These are phyloP conservation scores for Zenarchopterus dispar DNA, from an alignment of 2,797 vertebrate genomes.

Conservation along the genomic window DNA sequence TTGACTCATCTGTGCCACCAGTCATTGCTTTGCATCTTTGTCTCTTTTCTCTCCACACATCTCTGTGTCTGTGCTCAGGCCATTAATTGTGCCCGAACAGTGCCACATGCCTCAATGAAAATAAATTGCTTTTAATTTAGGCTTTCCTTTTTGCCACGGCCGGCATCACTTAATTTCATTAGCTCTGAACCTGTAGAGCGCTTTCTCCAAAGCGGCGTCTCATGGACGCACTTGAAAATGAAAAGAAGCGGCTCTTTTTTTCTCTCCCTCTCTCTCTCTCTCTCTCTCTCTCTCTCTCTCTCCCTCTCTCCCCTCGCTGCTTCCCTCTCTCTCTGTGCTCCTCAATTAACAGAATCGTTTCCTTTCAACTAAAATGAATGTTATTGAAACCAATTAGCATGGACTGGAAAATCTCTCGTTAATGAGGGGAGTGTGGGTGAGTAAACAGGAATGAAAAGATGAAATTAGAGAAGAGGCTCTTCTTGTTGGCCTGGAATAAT, in stretches of 20 bases:
- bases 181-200: slow-evolving; percentile 96
- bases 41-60: slow-evolving; percentile 48
- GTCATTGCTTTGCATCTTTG: slow-evolving; percentile 67
- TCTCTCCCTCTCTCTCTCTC: neutral
- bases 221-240: slow-evolving; percentile 95
- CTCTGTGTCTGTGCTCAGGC: slow-evolving; percentile 71
- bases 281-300: slow-evolving; percentile 32
- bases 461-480: slow-evolving; percentile 99
- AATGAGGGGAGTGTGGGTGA: slow-evolving; percentile 99
- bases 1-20: slow-evolving; percentile 64
- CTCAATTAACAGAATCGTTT: slow-evolving; percentile 99
- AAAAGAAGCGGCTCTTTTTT: slow-evolving; percentile 84
- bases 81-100: slow-evolving; percentile 93
- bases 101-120: slow-evolving; percentile 96
- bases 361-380: slow-evolving; percentile 99
- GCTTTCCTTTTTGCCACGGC: slow-evolving; percentile 88
- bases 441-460: slow-evolving; percentile 99
- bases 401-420: slow-evolving; percentile 99
- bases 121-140: slow-evolving; percentile 99
- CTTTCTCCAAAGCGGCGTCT: slow-evolving; percentile 92
- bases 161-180: slow-evolving; percentile 98
- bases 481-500: slow-evolving; percentile 99
- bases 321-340: slow-evolving; percentile 84
- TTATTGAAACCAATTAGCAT: slow-evolving; percentile 99
- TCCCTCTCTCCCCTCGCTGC: no score